These are phyloP conservation scores for Nibea coibor DNA, from an alignment of 2,113 vertebrate genomes.

Conservation along the genomic window DNA sequence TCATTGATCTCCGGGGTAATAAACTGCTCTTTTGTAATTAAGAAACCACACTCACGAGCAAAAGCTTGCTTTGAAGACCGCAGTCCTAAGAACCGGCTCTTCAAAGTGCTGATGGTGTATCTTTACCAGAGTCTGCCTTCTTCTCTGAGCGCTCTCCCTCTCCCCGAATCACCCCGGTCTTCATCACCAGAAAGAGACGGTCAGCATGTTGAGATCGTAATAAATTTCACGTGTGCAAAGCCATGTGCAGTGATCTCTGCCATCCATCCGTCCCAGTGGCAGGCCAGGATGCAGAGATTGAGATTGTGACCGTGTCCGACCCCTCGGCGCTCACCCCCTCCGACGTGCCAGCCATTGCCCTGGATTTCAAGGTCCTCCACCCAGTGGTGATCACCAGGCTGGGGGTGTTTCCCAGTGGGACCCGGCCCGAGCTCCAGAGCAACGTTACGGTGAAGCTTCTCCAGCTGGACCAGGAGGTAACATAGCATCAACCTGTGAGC, in stretches of 20 bases:
- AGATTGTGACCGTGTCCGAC: slow-evolving; percentile 87
- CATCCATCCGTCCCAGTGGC: slow-evolving; percentile 47
- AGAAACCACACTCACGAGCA: slow-evolving; percentile 63
- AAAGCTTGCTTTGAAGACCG: slow-evolving; percentile 60
- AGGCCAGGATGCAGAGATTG: slow-evolving; percentile 87
- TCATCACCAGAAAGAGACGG: slow-evolving; percentile 11
- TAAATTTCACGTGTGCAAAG: slow-evolving; percentile 26
- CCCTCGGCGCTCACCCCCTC: slow-evolving; percentile 79
- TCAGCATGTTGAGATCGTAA: slow-evolving; percentile 47
- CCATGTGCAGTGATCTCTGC: slow-evolving; percentile 14
- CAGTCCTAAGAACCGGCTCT: slow-evolving; percentile 39
- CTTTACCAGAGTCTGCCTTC: slow-evolving; percentile 35
- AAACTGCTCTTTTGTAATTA: slow-evolving; percentile 81
- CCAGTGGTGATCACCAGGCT: slow-evolving; percentile 94
- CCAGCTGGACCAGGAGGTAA: slow-evolving; percentile 95
- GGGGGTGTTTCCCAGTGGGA: slow-evolving; percentile 89
- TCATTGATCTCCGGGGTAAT: slow-evolving; percentile 81
- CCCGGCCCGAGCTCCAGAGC: slow-evolving; percentile 84
- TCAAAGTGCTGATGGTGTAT: slow-evolving; percentile 71
- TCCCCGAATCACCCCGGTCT: neutral
- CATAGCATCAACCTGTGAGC: neutral
- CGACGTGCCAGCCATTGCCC: slow-evolving; percentile 88
- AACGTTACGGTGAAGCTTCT: slow-evolving; percentile 95
- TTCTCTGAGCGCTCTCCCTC: slow-evolving; percentile 18
- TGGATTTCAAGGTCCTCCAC: slow-evolving; percentile 95